Conservation (phyloP, 2,113 vertebrate genomes). For the Sciurus niger region DNA sequence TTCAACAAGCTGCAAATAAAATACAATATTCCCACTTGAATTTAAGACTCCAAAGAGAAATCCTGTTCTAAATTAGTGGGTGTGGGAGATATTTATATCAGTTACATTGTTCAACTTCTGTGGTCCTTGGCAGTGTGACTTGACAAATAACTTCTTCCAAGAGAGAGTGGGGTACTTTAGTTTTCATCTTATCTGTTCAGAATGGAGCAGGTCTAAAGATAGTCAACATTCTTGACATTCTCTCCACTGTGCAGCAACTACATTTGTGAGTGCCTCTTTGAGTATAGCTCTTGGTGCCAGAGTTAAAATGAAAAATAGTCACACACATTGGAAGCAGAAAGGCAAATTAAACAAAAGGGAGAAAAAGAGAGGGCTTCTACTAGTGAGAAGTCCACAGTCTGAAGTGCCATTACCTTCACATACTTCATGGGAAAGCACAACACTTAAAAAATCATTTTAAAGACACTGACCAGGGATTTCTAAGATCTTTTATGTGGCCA, state of each 20-base stretch:
- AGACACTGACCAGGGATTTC: background rate
- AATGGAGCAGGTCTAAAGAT: conserved; percentile 71
- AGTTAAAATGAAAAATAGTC: background rate
- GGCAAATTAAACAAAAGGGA: background rate
- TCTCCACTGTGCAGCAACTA: conserved; percentile 34
- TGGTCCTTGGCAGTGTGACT: background rate
- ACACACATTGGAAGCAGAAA: background rate
- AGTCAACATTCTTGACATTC: conserved; percentile 86
- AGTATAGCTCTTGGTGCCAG: background rate
- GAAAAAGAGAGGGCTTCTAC: background rate
- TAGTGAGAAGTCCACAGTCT: background rate
- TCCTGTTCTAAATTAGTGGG: background rate
- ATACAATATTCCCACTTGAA: background rate
- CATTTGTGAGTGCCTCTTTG: background rate
- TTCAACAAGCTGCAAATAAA: background rate
- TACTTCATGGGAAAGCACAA: background rate
- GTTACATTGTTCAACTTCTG: background rate
- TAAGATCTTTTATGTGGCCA: background rate
- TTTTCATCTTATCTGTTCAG: conserved; percentile 71
- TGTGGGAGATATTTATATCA: background rate
- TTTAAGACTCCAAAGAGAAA: background rate
- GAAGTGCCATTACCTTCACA: fast-evolving
- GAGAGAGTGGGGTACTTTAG: background rate
- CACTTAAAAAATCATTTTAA: background rate
- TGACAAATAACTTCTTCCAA: background rate